Conservation (phyloP, 1,140 invertebrate genomes). For the Sinella curviseta region DNA sequence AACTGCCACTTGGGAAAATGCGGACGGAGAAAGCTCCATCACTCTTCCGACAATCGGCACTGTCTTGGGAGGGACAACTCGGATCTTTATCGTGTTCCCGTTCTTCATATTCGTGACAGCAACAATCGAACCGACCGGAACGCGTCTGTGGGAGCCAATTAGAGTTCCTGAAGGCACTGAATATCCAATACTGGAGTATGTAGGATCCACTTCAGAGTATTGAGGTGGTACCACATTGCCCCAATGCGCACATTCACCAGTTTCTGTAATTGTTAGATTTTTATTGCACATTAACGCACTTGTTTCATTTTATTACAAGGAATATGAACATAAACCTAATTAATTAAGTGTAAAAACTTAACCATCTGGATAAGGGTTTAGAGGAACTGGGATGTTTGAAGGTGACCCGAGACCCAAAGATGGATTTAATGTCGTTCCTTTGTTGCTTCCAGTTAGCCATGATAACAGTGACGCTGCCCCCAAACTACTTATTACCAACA, state of each 20-base stretch:
- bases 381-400: too few species aligned
- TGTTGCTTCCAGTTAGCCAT: not conserved
- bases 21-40: slow-evolving; percentile 32
- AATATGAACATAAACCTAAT: too few species aligned
- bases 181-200: not conserved
- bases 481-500: not conserved
- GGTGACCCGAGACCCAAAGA: too few species aligned
- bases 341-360: too few species aligned
- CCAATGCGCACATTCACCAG: slow-evolving; percentile 26
- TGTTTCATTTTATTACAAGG: too few species aligned
- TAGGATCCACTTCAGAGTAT: not conserved
- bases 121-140: slow-evolving; percentile 32
- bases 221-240: not conserved
- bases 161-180: slow-evolving; percentile 7
- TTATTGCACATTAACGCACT: too few species aligned
- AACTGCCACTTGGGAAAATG: slow-evolving; percentile 32
- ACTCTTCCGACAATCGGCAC: slow-evolving; percentile 21
- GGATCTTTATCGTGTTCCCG: slow-evolving; percentile 22
- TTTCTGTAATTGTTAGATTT: not conserved
- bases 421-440: too few species aligned
- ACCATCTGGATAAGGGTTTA: too few species aligned
- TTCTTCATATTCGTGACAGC: slow-evolving; percentile 21
- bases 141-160: slow-evolving; percentile 23
- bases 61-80: slow-evolving; percentile 19
- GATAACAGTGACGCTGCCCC: not conserved